Conservation (phyloP, 2,113 vertebrate species). For the Tupaia chinensis region DNA sequence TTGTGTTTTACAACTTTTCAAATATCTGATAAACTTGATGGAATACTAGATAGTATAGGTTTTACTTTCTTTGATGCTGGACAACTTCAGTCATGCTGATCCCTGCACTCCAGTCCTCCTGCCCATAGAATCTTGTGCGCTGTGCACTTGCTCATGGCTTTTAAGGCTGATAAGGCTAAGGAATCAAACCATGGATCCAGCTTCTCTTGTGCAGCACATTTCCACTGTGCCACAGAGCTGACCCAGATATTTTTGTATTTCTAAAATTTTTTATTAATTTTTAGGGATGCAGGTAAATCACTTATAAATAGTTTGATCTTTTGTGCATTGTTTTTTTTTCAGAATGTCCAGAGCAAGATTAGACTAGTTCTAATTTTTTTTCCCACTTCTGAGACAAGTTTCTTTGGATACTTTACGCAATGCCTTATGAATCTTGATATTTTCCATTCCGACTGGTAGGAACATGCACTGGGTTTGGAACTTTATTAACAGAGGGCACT, state of each 20-base stretch:
- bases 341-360: neutral
- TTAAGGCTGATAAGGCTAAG: too few relatives aligned
- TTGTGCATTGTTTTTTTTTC: neutral
- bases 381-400: neutral
- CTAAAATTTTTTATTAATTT: neutral
- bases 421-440: neutral
- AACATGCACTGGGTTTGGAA: too few relatives aligned
- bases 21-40: neutral
- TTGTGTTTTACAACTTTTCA: neutral
- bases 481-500: neutral
- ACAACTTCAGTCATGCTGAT: neutral
- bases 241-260: neutral
- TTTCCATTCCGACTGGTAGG: neutral
- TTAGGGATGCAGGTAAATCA: neutral
- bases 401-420: neutral
- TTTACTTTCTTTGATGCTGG: neutral
- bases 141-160: too few relatives aligned
- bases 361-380: neutral
- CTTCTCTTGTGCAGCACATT: too few relatives aligned
- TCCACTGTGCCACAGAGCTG: too few relatives aligned
- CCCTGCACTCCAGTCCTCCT: too few relatives aligned
- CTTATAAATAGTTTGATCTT: neutral
- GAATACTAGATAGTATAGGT: neutral
- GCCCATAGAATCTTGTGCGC: too few relatives aligned
- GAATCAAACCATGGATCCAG: too few relatives aligned